Percentiles rank a stretch among this genome's conserved stretches.
phyloP scores from a whole-genome alignment of 2,888 invertebrate genomes.

The Patella pellucida region DNA sequence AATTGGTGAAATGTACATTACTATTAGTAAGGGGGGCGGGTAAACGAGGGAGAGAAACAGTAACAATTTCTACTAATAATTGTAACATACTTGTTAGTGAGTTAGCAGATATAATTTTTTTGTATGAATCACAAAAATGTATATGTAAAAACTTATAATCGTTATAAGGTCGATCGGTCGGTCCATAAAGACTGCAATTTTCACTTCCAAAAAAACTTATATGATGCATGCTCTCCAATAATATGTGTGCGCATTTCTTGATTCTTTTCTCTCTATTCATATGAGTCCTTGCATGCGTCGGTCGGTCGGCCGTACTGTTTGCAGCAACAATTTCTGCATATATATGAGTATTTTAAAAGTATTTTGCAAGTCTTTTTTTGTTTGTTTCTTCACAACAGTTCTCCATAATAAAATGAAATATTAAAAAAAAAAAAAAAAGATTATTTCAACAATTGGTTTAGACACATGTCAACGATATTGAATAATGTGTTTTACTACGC shows the following conservation, averaged over 20 bases:
- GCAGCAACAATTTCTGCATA: background rate
- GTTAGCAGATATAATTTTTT: no score
- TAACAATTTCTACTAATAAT: background rate
- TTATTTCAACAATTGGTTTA: constrained; percentile 4
- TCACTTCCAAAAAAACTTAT: no score
- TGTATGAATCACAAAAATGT: background rate
- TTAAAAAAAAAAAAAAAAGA: constrained; percentile 23
- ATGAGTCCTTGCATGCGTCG: no score
- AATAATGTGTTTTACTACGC: constrained; percentile 16
- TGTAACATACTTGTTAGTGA: no score
- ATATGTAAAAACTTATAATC: background rate
- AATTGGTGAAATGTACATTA: constrained; percentile 11
- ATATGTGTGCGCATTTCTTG: no score
- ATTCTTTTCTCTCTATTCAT: no score
- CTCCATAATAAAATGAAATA: constrained; percentile 1
- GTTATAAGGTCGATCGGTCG: no score
- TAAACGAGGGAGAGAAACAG: background rate
- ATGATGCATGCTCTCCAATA: no score
- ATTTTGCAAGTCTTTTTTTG: constrained; percentile 3
- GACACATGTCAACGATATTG: constrained; percentile 21
- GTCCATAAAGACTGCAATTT: no score
- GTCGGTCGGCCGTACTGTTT: no score
- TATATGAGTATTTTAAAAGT: background rate
- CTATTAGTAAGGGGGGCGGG: background rate
- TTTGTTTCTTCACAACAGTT: constrained; percentile 1